Conservation (phyloP, 1,140 invertebrate species). For the Heliconius himera region DNA sequence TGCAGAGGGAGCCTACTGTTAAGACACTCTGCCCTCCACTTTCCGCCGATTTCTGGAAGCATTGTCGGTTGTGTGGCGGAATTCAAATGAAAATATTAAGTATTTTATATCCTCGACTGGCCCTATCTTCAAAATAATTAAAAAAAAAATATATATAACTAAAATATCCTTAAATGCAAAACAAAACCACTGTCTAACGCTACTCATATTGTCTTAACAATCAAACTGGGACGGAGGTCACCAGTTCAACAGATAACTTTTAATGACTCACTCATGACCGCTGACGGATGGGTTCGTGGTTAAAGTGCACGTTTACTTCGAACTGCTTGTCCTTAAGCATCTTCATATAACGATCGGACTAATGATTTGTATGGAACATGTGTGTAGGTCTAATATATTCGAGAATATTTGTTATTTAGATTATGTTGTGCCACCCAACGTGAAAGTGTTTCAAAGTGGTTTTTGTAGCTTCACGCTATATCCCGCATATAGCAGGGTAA, state of each 20-base stretch:
- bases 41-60: no score
- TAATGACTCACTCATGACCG: constrained; percentile 62
- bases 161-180: no score
- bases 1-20: no score
- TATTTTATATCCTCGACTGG: no score
- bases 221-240: constrained; percentile 45
- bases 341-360: constrained; percentile 5
- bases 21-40: no score
- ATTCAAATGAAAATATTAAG: no score
- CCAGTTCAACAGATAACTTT: constrained; percentile 53
- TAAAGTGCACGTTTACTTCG: constrained; percentile 12
- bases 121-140: no score
- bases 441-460: neutral
- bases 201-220: neutral
- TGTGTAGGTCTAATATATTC: neutral
- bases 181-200: neutral
- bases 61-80: no score
- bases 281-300: constrained; percentile 30
- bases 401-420: neutral
- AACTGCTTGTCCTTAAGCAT: neutral
- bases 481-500: no score
- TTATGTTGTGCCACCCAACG: neutral
- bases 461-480: no score
- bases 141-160: no score
- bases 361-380: constrained; percentile 13